Conservation (phyloP, 2,113 vertebrate species). For the Semnornis frantzii region DNA sequence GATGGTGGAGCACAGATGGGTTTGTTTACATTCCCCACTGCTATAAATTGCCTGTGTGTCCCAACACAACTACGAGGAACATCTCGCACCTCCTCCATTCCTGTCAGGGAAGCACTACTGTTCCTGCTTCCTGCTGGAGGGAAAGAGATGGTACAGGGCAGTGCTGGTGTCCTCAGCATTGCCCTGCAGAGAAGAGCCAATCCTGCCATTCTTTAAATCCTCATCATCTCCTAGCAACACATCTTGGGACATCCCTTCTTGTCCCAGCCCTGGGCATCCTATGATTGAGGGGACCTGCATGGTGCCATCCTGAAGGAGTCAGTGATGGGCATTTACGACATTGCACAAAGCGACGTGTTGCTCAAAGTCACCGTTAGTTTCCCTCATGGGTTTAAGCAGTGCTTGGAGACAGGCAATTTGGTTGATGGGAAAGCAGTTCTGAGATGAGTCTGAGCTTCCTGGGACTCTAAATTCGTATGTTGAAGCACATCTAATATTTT, state of each 20-base stretch:
- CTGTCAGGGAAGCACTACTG: fast-evolving
- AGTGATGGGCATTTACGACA: neutral
- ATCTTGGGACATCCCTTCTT: neutral
- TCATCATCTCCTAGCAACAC: neutral
- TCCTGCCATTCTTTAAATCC: neutral
- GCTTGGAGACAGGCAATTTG: neutral
- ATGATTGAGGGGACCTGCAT: neutral
- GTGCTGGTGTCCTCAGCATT: fast-evolving
- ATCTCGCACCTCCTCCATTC: slow-evolving; percentile 3
- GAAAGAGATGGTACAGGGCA: neutral
- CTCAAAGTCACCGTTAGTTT: neutral
- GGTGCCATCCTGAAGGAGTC: neutral
- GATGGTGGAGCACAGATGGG: neutral
- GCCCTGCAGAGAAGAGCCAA: neutral
- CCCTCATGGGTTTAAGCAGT: neutral
- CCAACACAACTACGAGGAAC: neutral
- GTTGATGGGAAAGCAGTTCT: neutral
- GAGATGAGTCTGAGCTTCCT: neutral
- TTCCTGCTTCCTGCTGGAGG: neutral
- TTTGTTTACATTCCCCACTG: slow-evolving; percentile 64
- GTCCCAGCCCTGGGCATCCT: neutral
- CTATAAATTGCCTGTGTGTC: slow-evolving; percentile 46
- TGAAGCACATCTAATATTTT: slow-evolving; percentile 39
- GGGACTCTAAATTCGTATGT: neutral
- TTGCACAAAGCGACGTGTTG: neutral